Conservation (phyloP, 2,797 vertebrate species). For the Mormyrops attenuatus region DNA sequence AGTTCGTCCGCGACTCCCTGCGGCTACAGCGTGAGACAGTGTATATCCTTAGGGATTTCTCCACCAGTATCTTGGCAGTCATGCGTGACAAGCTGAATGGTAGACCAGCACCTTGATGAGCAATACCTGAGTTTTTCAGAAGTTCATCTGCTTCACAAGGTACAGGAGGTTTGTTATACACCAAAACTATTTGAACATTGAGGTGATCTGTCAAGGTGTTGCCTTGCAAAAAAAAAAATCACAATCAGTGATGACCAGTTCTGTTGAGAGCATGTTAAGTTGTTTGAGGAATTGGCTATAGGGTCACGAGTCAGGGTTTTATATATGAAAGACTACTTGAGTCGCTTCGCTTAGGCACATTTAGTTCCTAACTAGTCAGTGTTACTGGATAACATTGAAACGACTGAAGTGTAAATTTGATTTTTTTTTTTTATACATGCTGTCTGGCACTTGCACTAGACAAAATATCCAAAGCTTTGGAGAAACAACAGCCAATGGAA, state of each 20-base stretch:
- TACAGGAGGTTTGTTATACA: not conserved
- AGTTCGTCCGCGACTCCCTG: slow-evolving; percentile 65
- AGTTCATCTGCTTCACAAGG: not conserved
- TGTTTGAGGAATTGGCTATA: not conserved
- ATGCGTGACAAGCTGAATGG: slow-evolving; percentile 57
- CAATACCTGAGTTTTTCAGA: not conserved
- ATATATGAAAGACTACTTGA: not conserved
- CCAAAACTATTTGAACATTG: not conserved
- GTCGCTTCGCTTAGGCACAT: not conserved
- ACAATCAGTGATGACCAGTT: not conserved
- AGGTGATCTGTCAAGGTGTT: not conserved
- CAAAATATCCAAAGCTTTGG: slow-evolving; percentile 13
- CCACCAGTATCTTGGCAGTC: slow-evolving; percentile 55
- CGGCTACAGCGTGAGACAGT: slow-evolving; percentile 63
- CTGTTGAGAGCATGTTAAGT: not conserved
- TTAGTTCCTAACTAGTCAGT: not conserved
- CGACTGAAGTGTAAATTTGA: not conserved
- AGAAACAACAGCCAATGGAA: not conserved
- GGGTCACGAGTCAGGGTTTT: not conserved
- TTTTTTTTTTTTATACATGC: not conserved
- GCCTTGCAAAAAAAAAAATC: not conserved
- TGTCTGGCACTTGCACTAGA: not conserved
- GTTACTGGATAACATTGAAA: slow-evolving; percentile 5
- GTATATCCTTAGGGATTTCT: slow-evolving; percentile 63
- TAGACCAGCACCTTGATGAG: slow-evolving; percentile 53